Percentiles rank a stretch among this genome's conserved stretches.
phyloP scores from a whole-genome alignment of 2,888 invertebrate species.

The Drosophila dives region DNA sequence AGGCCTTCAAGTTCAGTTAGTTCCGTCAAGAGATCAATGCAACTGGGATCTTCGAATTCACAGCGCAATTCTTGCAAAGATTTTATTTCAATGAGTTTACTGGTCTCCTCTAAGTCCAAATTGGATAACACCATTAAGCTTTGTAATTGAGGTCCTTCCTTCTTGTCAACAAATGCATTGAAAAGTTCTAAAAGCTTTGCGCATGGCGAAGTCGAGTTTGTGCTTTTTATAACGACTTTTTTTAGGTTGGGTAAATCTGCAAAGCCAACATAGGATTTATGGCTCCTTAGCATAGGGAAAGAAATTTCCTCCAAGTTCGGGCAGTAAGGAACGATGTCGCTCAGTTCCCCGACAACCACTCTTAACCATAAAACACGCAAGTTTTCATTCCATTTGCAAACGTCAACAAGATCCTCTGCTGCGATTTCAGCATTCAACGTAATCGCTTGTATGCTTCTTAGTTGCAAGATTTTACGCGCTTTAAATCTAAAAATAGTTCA shows the following conservation, averaged over 20 bases:
- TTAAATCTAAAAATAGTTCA: conserved; percentile 13
- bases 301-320: conserved; percentile 34
- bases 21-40: conserved; percentile 38
- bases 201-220: conserved; percentile 24
- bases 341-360: conserved; percentile 26
- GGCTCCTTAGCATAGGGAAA: conserved; percentile 17
- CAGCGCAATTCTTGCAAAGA: conserved; percentile 21
- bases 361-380: conserved; percentile 31
- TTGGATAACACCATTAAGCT: conserved; percentile 7
- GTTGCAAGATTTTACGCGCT: background rate
- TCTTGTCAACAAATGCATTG: conserved; percentile 14
- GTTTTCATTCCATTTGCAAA: conserved; percentile 34
- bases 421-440: conserved; percentile 17
- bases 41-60: conserved; percentile 25
- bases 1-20: conserved; percentile 39
- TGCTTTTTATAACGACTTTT: conserved; percentile 27
- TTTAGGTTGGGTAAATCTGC: conserved; percentile 26
- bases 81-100: conserved; percentile 24
- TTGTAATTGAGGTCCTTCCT: conserved; percentile 7
- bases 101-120: conserved; percentile 23
- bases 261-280: conserved; percentile 24
- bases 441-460: conserved; percentile 23
- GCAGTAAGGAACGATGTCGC: conserved; percentile 33
- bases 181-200: conserved; percentile 15
- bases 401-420: conserved; percentile 21